A percentile compares a stretch with the other conserved stretches of the same genome.
Conservation (phyloP, 2,797 vertebrate genomes). For the Limnodromus scolopaceus region DNA sequence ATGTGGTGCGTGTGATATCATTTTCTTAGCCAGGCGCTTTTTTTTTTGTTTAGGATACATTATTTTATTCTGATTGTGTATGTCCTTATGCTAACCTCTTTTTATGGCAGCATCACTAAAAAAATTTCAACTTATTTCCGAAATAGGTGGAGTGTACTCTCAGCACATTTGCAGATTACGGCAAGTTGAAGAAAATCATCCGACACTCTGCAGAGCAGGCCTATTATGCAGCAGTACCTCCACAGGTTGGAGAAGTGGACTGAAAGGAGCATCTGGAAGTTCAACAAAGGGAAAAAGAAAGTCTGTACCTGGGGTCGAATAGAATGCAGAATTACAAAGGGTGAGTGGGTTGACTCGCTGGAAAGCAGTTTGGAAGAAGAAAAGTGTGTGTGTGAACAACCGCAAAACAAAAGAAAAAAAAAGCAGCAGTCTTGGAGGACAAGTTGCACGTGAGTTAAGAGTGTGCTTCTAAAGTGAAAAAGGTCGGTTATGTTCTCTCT, state of each 20-base stretch:
- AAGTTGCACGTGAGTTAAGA: not conserved
- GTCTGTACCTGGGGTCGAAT: not conserved
- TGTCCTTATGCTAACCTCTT: not conserved
- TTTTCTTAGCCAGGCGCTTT: not conserved
- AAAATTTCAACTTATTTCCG: not conserved
- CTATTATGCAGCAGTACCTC: not conserved
- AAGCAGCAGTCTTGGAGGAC: not conserved
- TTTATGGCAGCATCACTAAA: not conserved
- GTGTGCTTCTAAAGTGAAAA: not conserved
- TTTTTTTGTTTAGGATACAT: not conserved
- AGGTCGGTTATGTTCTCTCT: not conserved
- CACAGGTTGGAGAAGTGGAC: not conserved
- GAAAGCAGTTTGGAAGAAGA: not conserved
- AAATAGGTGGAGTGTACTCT: not conserved
- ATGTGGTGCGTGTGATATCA: not conserved
- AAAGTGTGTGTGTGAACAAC: rapidly evolving
- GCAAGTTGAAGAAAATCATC: not conserved
- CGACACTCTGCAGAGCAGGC: not conserved
- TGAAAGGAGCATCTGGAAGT: not conserved
- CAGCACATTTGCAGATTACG: not conserved
- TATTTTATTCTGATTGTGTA: not conserved
- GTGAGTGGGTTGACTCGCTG: not conserved
- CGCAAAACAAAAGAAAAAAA: not conserved
- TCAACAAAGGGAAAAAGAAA: not conserved
- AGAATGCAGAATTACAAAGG: not conserved